phyloP scores from a whole-genome alignment of 2,888 invertebrate genomes.

The Physocephala rufipes region DNA sequence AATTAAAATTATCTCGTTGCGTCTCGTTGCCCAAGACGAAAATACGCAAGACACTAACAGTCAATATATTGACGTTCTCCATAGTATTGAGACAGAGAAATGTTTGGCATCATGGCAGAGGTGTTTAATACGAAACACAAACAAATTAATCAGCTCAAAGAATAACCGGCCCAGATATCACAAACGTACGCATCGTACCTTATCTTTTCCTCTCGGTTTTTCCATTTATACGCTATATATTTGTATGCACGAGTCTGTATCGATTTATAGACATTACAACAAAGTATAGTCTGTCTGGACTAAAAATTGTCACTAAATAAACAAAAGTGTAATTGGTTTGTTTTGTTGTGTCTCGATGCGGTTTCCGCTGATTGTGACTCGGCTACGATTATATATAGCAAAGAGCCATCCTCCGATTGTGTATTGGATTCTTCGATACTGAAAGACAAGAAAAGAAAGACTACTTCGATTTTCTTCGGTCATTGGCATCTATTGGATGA shows the following conservation, averaged over 20 bases:
- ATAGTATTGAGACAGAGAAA: too few relatives aligned
- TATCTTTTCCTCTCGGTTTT: not conserved
- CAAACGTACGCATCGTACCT: not conserved
- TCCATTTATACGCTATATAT: too few relatives aligned
- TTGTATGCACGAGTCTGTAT: too few relatives aligned
- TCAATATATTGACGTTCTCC: not conserved
- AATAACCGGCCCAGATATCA: not conserved
- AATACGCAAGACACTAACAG: not conserved
- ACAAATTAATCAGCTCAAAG: slow-evolving; percentile 34
- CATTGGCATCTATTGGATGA: too few relatives aligned
- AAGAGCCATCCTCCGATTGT: too few relatives aligned
- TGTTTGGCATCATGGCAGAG: slow-evolving; percentile 5
- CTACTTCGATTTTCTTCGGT: too few relatives aligned
- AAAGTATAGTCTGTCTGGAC: not conserved
- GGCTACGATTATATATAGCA: not conserved
- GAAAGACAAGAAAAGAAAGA: too few relatives aligned
- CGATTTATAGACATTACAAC: too few relatives aligned
- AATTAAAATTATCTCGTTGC: not conserved
- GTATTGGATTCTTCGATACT: too few relatives aligned
- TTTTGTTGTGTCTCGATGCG: too few relatives aligned
- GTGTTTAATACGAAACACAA: slow-evolving; percentile 34
- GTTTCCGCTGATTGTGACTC: too few relatives aligned
- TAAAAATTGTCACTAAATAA: slow-evolving; percentile 18
- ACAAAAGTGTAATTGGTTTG: not conserved
- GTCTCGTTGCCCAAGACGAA: not conserved